Percentiles rank a stretch among this genome's conserved stretches.
phyloP scores from a whole-genome alignment of 2,797 vertebrate genomes.

The Gephyroberyx darwinii region DNA sequence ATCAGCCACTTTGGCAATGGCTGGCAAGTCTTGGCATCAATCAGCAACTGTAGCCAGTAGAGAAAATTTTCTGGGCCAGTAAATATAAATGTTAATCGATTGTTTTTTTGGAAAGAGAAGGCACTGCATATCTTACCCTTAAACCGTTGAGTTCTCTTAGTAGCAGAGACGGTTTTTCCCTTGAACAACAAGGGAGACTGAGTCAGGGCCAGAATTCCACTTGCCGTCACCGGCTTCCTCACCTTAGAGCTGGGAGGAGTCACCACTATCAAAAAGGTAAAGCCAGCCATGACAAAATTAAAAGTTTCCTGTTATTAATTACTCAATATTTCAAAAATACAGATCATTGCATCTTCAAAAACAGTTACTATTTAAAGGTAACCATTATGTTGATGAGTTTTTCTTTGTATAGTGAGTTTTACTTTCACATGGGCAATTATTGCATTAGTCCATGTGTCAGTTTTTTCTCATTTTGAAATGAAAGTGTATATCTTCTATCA shows the following conservation, averaged over 20 bases:
- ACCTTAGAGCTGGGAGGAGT: conserved; percentile 79
- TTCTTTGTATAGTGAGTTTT: too few relatives aligned
- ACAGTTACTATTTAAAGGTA: too few relatives aligned
- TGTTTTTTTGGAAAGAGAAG: not conserved
- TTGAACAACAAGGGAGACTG: conserved; percentile 91
- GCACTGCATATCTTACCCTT: conserved; percentile 27
- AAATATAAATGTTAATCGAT: not conserved
- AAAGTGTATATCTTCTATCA: not conserved
- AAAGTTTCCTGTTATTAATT: too few relatives aligned
- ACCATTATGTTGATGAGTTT: too few relatives aligned
- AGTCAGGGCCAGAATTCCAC: conserved; percentile 90
- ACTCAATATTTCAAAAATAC: too few relatives aligned
- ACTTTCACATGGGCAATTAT: too few relatives aligned
- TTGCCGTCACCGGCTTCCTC: conserved; percentile 82
- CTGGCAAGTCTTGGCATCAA: not conserved
- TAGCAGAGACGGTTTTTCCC: conserved; percentile 66
- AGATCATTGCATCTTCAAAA: too few relatives aligned
- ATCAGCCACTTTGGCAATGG: not conserved
- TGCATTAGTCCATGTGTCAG: too few relatives aligned
- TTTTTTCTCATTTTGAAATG: too few relatives aligned
- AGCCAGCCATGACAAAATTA: not conserved
- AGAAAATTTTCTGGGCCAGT: not conserved
- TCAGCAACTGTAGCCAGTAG: not conserved
- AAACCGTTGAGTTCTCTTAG: conserved; percentile 46
- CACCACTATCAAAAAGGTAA: conserved; percentile 43